phyloP scores from a whole-genome alignment of 1,140 invertebrate species.

The Sitophilus oryzae region DNA sequence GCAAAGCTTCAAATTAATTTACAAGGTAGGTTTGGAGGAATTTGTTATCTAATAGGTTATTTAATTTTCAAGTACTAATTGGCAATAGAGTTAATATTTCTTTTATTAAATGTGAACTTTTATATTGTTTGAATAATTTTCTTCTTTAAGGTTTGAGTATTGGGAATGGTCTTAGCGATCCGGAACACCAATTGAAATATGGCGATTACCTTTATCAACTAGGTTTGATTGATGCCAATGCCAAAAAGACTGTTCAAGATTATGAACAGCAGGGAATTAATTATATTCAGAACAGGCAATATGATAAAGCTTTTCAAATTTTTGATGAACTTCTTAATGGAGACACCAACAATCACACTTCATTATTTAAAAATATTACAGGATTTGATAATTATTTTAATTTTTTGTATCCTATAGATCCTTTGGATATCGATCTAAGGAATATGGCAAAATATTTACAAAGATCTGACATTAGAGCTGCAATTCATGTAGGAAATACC shows the following conservation, averaged over 20 bases:
- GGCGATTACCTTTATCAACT: slow-evolving; percentile 66
- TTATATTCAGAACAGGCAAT: slow-evolving; percentile 56
- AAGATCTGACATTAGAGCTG: slow-evolving; percentile 49
- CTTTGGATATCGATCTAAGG: slow-evolving; percentile 32
- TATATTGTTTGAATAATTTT: not conserved
- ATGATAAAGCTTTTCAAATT: slow-evolving; percentile 54
- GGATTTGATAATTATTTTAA: slow-evolving; percentile 64
- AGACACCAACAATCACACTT: slow-evolving; percentile 48
- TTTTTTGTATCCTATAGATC: slow-evolving; percentile 52
- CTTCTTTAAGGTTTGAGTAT: slow-evolving; percentile 71
- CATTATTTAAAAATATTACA: slow-evolving; percentile 60
- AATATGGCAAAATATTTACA: slow-evolving; percentile 53
- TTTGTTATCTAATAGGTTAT: slow-evolving; percentile 46
- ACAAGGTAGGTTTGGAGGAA: no score
- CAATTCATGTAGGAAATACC: slow-evolving; percentile 48
- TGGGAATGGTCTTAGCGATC: slow-evolving; percentile 79
- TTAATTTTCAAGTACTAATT: not conserved
- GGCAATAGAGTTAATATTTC: not conserved
- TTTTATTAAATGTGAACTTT: slow-evolving; percentile 48
- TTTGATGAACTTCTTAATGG: slow-evolving; percentile 63
- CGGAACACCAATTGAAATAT: slow-evolving; percentile 66
- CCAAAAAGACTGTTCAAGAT: slow-evolving; percentile 50
- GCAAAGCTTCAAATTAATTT: slow-evolving; percentile 59
- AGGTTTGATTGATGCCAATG: slow-evolving; percentile 64
- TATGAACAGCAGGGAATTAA: slow-evolving; percentile 50